phyloP scores from a whole-genome alignment of 2,113 vertebrate species.

The Chloropsis cyanopogon region DNA sequence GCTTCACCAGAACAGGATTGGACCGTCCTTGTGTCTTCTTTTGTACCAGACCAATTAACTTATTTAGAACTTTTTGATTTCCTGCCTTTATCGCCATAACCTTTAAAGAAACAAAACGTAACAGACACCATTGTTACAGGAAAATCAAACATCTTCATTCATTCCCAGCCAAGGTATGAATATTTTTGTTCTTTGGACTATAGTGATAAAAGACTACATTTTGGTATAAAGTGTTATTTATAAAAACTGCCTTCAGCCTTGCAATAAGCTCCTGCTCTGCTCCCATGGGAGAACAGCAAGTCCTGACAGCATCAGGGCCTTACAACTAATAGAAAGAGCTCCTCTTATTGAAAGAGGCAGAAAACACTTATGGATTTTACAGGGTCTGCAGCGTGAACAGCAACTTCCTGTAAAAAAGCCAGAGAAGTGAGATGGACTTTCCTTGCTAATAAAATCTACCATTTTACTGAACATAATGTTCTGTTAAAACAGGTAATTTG shows the following conservation, averaged over 20 bases:
- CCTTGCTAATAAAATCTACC: neutral
- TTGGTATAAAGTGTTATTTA: neutral
- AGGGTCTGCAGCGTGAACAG: neutral
- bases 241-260: neutral
- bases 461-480: neutral
- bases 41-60: conserved; percentile 88
- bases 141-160: neutral
- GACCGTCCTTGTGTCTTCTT: conserved; percentile 82
- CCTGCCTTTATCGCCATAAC: conserved; percentile 82
- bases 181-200: neutral
- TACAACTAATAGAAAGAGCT: neutral
- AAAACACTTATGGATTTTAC: neutral
- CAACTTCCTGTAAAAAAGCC: neutral
- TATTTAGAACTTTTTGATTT: conserved; percentile 89
- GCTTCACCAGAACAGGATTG: conserved; percentile 79
- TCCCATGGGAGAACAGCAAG: neutral
- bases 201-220: neutral
- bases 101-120: conserved; percentile 65
- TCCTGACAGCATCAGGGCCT: neutral
- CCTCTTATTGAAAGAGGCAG: neutral
- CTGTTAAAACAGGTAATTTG: neutral
- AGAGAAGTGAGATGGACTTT: neutral
- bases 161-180: neutral
- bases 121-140: neutral
- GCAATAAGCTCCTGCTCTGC: neutral